A percentile compares a stretch with the other conserved stretches of the same genome.
Evolutionary conservation across 2,888 invertebrate genomes (phyloP).

Genomic region (Drosophila kuntzei): DNA sequence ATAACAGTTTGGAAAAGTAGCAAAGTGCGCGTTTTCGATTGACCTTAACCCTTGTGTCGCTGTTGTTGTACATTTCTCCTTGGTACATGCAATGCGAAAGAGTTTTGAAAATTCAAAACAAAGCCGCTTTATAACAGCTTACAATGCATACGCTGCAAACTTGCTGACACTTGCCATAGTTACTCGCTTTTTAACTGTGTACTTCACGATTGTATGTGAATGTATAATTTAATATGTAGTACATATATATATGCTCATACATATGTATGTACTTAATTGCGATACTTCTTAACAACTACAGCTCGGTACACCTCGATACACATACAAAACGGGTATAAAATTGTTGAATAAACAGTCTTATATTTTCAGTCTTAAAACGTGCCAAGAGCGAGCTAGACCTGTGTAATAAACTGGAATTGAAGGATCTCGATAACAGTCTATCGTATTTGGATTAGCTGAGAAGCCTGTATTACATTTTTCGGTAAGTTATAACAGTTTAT

Average conservation of each 20-base stretch:
- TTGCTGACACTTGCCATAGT: constrained; percentile 39
- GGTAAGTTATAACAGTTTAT: constrained; percentile 58
- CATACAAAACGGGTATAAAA: constrained; percentile 61
- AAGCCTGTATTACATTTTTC: constrained; percentile 1
- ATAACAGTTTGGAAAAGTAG: constrained; percentile 1
- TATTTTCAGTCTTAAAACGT: constrained; percentile 67
- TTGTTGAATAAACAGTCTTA: constrained; percentile 52
- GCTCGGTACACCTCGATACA: constrained; percentile 34
- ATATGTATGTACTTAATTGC: constrained; percentile 11
- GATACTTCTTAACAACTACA: constrained; percentile 47
- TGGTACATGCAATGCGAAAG: constrained; percentile 2
- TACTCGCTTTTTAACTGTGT: constrained; percentile 21
- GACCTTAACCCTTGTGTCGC: constrained; percentile 22
- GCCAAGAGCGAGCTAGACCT: constrained; percentile 45
- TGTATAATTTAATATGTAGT: constrained; percentile 3
- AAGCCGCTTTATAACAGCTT: constrained; percentile 46
- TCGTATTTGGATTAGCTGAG: constrained; percentile 42
- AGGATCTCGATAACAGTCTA: constrained; percentile 22
- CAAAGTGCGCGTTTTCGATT: neutral
- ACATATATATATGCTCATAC: constrained; percentile 17
- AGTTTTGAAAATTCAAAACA: constrained; percentile 7
- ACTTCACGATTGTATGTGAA: neutral
- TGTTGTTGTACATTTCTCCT: constrained; percentile 17
- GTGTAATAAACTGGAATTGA: constrained; percentile 9
- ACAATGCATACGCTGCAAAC: constrained; percentile 25